Base-by-base conservation (phyloP, 2,797 vertebrate genomes). In the Pseudomugil tenellus region DNA sequence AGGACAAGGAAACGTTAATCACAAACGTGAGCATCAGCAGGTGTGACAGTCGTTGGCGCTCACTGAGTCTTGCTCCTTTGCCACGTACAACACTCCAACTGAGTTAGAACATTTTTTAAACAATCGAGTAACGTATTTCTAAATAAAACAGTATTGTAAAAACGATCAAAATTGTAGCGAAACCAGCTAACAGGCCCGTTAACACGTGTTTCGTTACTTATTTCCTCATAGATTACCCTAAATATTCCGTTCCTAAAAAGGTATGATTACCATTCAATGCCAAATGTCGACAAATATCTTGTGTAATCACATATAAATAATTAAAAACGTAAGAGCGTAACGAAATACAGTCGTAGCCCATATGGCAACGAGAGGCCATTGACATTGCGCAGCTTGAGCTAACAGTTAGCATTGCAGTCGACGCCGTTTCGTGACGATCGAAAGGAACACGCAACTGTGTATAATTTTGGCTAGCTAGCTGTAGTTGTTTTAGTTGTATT, bases 1-100 rank as follows among this genome's bases (percentile, higher is more conserved):
- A 21, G n/a, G 13, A 43, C 23, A 57, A 69, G 12, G n/a, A 66
- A 55, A 25, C 7, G 77, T 87, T 85, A 90, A 39, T 63, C 12
- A 31, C 59, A 72, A 55, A 11, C 1, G 65, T 43, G 11, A 73
- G 53, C 53, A 62, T 63, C 63, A 53, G 57, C 66, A 71, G 59
- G 41, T 63, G 59, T 67, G 67, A 77, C 59, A 53, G 46, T 21
- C 12, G 26, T 0, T 6, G 11, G 11, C 13, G 41, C 31, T 59
- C 16, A 65, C 4, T 52, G 12, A 12, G 2, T 25, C 23, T 21
- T n/a, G 56, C 10, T n/a, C 6, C 0, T 17, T 17, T 1, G 64
- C 58, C 21, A 66, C 19, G 34, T 21, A 41, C 14, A 1, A 0
- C 14, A 10, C 13, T 10, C 41, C 19, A n/a, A 46, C 7, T 23